A percentile compares a stretch with the other conserved stretches of the same genome.
Evolutionary conservation across 2,888 invertebrate species (phyloP).

Genomic region (Eristalinus aeneus): DNA sequence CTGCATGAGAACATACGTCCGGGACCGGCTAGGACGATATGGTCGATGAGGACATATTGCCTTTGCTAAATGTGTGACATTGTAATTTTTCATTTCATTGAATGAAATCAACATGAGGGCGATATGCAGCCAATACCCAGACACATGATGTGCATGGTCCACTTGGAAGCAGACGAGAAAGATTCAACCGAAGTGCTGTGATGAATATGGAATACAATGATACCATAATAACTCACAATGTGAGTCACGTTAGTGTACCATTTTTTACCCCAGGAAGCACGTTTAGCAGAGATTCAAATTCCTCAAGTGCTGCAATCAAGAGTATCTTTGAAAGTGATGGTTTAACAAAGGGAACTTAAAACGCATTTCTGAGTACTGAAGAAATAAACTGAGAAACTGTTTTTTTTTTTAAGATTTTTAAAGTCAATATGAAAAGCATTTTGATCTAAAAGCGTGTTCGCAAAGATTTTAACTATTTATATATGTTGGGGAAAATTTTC

Average conservation of each 20-base stretch:
- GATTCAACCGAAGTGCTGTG: constrained; percentile 53
- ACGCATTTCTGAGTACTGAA: too few species aligned
- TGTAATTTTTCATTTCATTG: constrained; percentile 64
- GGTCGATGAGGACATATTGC: constrained; percentile 10
- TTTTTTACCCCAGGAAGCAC: constrained; percentile 43
- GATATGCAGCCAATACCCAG: constrained; percentile 44
- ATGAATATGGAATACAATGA: constrained; percentile 61
- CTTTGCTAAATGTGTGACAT: constrained; percentile 61
- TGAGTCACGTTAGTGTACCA: constrained; percentile 53
- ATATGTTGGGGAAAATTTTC: too few species aligned
- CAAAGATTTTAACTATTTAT: too few species aligned
- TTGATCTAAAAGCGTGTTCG: too few species aligned
- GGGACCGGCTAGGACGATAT: not conserved
- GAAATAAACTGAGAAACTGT: too few species aligned
- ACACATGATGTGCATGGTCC: constrained; percentile 30
- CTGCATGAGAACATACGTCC: not conserved
- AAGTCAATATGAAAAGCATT: too few species aligned
- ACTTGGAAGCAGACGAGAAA: constrained; percentile 37
- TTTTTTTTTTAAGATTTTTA: too few species aligned
- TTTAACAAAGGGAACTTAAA: not conserved
- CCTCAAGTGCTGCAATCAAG: constrained; percentile 66
- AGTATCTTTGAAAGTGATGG: not conserved
- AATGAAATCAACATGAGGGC: constrained; percentile 55
- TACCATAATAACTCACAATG: constrained; percentile 63
- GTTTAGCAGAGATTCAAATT: constrained; percentile 64